Base-by-base conservation (phyloP, 2,797 vertebrate species). In the Cuniculus paca region DNA sequence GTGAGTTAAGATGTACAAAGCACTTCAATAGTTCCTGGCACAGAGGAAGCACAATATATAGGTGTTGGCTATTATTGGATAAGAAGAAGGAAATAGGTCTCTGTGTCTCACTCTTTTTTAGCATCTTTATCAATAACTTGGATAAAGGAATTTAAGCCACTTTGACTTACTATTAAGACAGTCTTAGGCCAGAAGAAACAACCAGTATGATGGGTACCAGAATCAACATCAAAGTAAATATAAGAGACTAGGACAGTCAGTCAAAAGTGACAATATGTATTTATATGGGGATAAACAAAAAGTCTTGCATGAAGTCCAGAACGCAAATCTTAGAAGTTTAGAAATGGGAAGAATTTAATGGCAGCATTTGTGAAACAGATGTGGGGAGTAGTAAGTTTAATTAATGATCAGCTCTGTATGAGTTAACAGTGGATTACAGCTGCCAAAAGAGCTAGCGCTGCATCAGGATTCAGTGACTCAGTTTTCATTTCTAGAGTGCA, bases 221-320 rank as follows among this genome's bases (percentile, higher is more conserved):
- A 88, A 85, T 88, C 81, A 90, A 83, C 19, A 85, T 84, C 65
- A 90, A 87, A 95, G 87, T 54, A 77, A 89, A 58, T 34, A 10
- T 45, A 28, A 92, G 48, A 94, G 22, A 88, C 52, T 42, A 36
- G 26, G 93, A 60, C 14, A 78, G 58, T 93, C 11, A 19, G 56
- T 58, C n/a, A 91, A 83, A 77, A 82, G 39, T 39, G 82, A 61
- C 13, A 39, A 20, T 22, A 48, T 58, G 4, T 60, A 77, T 61
- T 95, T 86, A 70, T 12, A 45, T 17, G 82, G 26, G 14, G 36
- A 89, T 70, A 89, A 28, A 52, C 70, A 16, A 31, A 36, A 88
- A 72, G 39, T 45, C 70, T 75, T 91, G 26, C 26, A 83, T 39
- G 61, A 75, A 70, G 78, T n/a, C 80, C 34, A 83, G 50, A 90